Base-by-base conservation (phyloP, 2,113 vertebrate species). In the Zosterops borbonicus region DNA sequence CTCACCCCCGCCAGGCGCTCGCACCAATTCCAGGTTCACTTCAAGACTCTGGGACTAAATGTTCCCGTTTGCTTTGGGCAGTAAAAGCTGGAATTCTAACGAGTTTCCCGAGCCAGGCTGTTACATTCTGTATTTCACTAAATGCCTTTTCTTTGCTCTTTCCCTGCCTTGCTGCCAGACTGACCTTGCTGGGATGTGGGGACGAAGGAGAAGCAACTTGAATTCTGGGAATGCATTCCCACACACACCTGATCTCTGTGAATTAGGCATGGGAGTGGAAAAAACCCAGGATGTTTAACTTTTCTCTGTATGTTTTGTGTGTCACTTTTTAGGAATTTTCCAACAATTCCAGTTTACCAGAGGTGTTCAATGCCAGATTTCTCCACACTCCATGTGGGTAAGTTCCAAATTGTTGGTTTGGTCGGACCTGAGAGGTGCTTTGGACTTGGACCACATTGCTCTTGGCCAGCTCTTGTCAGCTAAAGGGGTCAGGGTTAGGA, bases 331-430 rank as follows among this genome's bases (percentile, higher is more conserved):
- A 68, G 83, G 62, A 80, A 39, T 22, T 76, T 79, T 69, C 67
- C 41, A 60, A 29, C 58, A 90, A 8, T 2, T 3, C 18, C 70
- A 83, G 29, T 31, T 60, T 39, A 46, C 41, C 31, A 60, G 50
- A 65, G 7, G 52, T 17, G 24, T 81, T 83, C n/a, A 58, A n/a
- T 15, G 28, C 17, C 41, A 74, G 74, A 12, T 41, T 41, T 39
- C 12, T 83, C 46, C 3, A 0, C n/a, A n/a, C 23, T 42, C 35
- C 27, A 11, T 0, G 0, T 16, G 9, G 21, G 74, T 84, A 82
- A 94, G 71, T 90, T 83, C 62, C 68, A 47, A 35, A 1, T 2
- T 56, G 11, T 49, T 77, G 46, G 12, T 41, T 65, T 86, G 37
- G 8, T 49, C 33, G 37, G 76, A 83, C 46, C 28, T 46, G 27